A percentile compares a stretch with the other conserved stretches of the same genome.
These are phyloP conservation scores for Porites australiensis DNA, from an alignment of 64 coral and sea anemone species.

Conservation along the genomic window DNA sequence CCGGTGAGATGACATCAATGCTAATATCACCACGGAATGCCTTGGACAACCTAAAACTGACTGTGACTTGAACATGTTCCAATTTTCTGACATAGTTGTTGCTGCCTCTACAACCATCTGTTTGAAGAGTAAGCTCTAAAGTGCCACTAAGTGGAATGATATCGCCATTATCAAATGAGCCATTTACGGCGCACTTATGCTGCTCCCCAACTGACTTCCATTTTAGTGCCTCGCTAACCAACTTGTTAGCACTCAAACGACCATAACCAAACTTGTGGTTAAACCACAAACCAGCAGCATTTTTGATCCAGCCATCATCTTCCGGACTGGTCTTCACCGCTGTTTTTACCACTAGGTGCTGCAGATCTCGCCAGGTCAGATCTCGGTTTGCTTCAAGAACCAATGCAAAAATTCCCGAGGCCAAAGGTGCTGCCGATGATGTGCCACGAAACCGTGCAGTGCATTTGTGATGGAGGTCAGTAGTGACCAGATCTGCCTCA, in stretches of 20 bases:
- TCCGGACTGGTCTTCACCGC: conserved; percentile 90
- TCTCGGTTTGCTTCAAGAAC: conserved; percentile 90
- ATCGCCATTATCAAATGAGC: conserved; percentile 19
- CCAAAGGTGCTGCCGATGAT: conserved; percentile 94
- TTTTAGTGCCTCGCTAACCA: conserved; percentile 75
- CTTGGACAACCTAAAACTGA: conserved; percentile 79
- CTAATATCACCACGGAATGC: conserved; percentile 89
- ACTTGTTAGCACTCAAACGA: conserved; percentile 75
- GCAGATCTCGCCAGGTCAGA: conserved; percentile 95
- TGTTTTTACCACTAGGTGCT: conserved; percentile 90
- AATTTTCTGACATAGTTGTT: conserved; percentile 77
- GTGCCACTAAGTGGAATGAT: conserved; percentile 67
- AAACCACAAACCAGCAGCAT: conserved; percentile 86
- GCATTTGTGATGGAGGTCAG: conserved; percentile 91
- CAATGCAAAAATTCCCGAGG: conserved; percentile 97
- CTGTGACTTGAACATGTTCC: conserved; percentile 90
- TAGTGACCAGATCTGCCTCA: conserved; percentile 87
- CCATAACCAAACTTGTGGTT: conserved; percentile 99
- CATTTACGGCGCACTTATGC: conserved; percentile 79
- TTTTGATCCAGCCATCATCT: conserved; percentile 90
- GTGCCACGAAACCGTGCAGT: conserved; percentile 91
- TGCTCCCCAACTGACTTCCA: conserved; percentile 90
- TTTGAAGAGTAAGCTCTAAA: conserved; percentile 55
- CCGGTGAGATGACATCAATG: conserved; percentile 83
- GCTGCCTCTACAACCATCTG: conserved; percentile 76